Conservation (phyloP, 2,888 invertebrate species). For the Notocelia uddmanniana region DNA sequence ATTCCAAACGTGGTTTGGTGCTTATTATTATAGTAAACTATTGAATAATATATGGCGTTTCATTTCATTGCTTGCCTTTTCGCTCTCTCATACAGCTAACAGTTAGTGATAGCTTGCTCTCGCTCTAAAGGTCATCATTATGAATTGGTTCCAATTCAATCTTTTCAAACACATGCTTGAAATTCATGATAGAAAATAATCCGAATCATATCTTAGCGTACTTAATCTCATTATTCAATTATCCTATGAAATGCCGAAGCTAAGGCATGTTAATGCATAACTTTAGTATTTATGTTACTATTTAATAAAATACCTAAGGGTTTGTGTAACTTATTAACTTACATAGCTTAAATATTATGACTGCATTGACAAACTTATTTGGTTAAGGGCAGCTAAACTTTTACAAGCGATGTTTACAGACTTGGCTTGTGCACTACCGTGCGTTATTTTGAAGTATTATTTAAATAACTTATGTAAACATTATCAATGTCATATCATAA, state of each 20-base stretch:
- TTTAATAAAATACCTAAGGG: slow-evolving; percentile 60
- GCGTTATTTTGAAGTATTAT: neutral
- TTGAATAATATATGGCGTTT: slow-evolving; percentile 75
- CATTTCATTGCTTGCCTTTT: slow-evolving; percentile 71
- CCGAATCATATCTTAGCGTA: slow-evolving; percentile 54
- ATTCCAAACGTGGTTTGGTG: slow-evolving; percentile 85
- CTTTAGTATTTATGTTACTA: slow-evolving; percentile 65
- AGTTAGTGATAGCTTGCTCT: slow-evolving; percentile 49
- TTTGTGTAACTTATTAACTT: slow-evolving; percentile 73
- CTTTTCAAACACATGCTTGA: slow-evolving; percentile 34
- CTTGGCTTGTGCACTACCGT: neutral
- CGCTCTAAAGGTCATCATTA: slow-evolving; percentile 80
- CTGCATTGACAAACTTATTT: slow-evolving; percentile 64
- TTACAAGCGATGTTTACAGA: neutral
- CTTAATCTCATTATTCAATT: slow-evolving; percentile 50
- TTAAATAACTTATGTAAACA: neutral
- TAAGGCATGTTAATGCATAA: slow-evolving; percentile 52
- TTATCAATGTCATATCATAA: neutral
- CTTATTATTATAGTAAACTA: slow-evolving; percentile 81
- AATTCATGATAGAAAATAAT: slow-evolving; percentile 46
- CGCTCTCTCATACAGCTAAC: slow-evolving; percentile 60
- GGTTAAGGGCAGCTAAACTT: slow-evolving; percentile 49
- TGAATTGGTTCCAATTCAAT: slow-evolving; percentile 44
- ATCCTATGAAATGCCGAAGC: slow-evolving; percentile 20
- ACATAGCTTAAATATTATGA: slow-evolving; percentile 62